Evolutionary conservation across 2,113 vertebrate species (phyloP).

Genomic region (Pristiophorus japonicus): DNA sequence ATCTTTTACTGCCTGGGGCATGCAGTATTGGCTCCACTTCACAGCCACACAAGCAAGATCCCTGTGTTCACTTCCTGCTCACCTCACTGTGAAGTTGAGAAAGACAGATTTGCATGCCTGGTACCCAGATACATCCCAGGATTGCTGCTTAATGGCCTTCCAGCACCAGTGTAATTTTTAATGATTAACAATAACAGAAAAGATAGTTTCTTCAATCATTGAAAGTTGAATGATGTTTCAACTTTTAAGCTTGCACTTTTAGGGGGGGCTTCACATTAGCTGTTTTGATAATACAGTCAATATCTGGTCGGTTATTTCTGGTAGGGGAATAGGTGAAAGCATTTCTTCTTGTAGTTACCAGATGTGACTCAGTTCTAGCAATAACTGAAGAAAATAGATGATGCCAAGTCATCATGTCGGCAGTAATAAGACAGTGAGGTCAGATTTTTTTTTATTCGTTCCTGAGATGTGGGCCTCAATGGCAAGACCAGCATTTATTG

Average conservation of each 20-base stretch:
- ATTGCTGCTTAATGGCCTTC: neutral
- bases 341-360: neutral
- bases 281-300: neutral
- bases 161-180: neutral
- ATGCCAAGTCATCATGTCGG: neutral
- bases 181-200: neutral
- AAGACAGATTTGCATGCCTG: neutral
- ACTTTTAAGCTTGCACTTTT: neutral
- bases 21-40: neutral
- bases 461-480: too few species aligned
- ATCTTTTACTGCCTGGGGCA: neutral
- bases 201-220: neutral
- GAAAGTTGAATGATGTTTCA: neutral
- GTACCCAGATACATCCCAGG: neutral
- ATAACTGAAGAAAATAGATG: neutral
- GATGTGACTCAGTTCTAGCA: neutral
- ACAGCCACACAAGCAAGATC: neutral
- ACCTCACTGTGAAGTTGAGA: neutral
- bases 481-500: too few species aligned
- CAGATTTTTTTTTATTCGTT: neutral
- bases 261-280: neutral
- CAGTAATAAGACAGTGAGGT: neutral
- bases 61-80: neutral
- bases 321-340: neutral
- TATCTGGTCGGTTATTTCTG: neutral